phyloP scores from a whole-genome alignment of 2,113 vertebrate genomes.

The Asarcornis scutulata region DNA sequence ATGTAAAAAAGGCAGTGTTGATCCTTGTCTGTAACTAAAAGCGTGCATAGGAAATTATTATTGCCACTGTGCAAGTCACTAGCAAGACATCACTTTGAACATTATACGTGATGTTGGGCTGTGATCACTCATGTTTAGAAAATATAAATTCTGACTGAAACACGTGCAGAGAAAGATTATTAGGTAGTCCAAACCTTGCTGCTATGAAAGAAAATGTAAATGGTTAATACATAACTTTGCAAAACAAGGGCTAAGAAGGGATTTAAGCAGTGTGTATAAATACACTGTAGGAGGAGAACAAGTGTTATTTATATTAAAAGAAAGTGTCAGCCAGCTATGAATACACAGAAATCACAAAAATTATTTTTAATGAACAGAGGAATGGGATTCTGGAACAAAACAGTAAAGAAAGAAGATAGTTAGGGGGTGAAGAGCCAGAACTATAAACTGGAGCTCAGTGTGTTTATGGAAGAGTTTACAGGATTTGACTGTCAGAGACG shows the following conservation, averaged over 20 bases:
- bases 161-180: neutral
- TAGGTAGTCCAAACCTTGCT: neutral
- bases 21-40: neutral
- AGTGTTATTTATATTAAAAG: neutral
- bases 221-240: neutral
- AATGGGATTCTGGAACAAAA: neutral
- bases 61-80: neutral
- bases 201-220: neutral
- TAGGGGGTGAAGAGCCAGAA: neutral
- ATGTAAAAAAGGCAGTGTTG: neutral
- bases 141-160: conserved; percentile 14
- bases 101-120: neutral
- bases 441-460: neutral
- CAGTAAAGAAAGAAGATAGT: neutral
- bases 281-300: neutral
- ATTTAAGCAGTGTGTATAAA: neutral
- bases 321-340: neutral
- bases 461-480: neutral
- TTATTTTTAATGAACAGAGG: neutral
- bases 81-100: neutral
- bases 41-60: neutral
- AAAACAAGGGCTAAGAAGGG: neutral
- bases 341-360: neutral
- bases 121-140: neutral
- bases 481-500: neutral